Evolutionary conservation across 2,113 vertebrate genomes (phyloP).

Genomic region (Calidris pygmaea): DNA sequence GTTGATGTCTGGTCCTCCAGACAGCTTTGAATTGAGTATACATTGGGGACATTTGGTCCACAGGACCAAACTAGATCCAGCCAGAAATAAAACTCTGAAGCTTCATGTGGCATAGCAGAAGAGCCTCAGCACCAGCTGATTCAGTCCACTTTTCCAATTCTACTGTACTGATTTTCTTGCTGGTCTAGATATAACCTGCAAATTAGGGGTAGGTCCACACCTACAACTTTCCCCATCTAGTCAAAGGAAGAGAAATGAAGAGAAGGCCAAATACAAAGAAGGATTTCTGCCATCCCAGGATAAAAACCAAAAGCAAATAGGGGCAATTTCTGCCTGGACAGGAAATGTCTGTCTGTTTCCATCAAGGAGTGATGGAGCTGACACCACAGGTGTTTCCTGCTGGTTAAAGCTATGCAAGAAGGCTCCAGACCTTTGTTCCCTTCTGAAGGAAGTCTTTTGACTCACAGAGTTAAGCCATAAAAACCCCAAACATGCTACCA

Average conservation of each 20-base stretch:
- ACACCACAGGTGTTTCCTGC: neutral
- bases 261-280: neutral
- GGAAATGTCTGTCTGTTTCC: neutral
- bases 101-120: neutral
- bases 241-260: neutral
- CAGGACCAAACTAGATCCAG: neutral
- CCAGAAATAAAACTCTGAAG: neutral
- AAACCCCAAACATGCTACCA: neutral
- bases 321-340: neutral
- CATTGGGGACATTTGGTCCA: rapidly evolving
- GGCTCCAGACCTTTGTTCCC: neutral
- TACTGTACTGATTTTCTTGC: neutral
- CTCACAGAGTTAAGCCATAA: neutral
- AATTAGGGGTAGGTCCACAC: neutral
- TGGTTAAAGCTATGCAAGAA: neutral
- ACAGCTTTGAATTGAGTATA: neutral
- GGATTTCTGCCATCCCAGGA: neutral
- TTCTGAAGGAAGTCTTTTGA: neutral
- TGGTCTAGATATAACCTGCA: neutral
- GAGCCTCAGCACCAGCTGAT: neutral
- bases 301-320: neutral
- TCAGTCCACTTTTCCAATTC: neutral
- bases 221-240: neutral
- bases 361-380: neutral
- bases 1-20: neutral